These are phyloP conservation scores for Galago senegalensis DNA, from an alignment of 2,797 vertebrate genomes.

Conservation along the genomic window DNA sequence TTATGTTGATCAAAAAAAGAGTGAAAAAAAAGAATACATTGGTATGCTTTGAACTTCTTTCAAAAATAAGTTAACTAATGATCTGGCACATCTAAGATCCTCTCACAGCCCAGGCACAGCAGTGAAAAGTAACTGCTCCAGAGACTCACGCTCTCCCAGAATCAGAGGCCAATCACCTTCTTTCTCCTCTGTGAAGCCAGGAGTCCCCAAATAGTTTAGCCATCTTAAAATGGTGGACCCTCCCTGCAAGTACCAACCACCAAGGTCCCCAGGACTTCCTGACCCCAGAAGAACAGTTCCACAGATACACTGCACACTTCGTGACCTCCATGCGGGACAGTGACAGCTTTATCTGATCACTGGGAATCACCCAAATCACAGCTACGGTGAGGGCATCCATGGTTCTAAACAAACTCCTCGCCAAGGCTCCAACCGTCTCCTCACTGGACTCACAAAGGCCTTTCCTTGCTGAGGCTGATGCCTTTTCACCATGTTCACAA, in stretches of 20 bases:
- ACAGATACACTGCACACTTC: not conserved
- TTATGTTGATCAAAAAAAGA: too few species aligned
- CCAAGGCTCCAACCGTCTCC: not conserved
- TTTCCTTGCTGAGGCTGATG: not conserved
- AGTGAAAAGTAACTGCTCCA: too few species aligned
- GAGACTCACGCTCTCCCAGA: not conserved
- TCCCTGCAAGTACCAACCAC: not conserved
- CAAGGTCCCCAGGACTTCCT: not conserved
- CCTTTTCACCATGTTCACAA: not conserved
- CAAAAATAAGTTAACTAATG: too few species aligned
- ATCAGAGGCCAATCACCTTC: not conserved
- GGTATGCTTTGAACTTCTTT: too few species aligned
- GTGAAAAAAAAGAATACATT: too few species aligned
- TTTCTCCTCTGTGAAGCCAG: not conserved
- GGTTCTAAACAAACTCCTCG: not conserved
- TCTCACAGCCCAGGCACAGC: too few species aligned
- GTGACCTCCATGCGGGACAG: not conserved
- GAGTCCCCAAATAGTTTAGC: constrained; percentile 13
- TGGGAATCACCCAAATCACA: not conserved
- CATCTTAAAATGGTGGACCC: not conserved
- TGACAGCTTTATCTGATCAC: not conserved
- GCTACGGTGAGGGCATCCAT: not conserved
- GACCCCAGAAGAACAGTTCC: not conserved
- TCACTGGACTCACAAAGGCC: not conserved
- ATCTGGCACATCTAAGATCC: too few species aligned